Evolutionary conservation across 1,140 invertebrate species (phyloP).

Genomic region (Bombyx mori): DNA sequence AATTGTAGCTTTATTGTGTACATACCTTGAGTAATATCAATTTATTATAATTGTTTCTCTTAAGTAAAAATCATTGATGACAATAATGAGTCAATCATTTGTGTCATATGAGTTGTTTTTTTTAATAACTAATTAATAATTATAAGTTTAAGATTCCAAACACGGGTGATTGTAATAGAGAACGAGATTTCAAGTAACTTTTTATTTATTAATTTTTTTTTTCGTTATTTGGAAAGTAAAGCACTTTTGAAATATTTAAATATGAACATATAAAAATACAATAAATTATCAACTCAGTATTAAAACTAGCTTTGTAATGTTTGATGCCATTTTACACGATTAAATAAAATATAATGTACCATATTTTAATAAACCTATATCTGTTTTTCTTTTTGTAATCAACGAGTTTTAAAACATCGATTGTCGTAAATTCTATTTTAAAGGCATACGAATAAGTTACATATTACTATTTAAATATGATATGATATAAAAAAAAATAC

Average conservation of each 20-base stretch:
- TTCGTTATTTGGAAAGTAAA: not conserved
- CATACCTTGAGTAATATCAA: slow-evolving; percentile 23
- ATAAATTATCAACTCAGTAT: slow-evolving; percentile 47
- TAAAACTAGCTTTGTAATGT: slow-evolving; percentile 51
- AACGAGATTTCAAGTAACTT: not conserved
- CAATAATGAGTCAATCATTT: slow-evolving; percentile 39
- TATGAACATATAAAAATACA: slow-evolving; percentile 6
- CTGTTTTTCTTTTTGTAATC: too few species aligned
- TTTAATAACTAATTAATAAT: slow-evolving; percentile 23
- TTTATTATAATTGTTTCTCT: slow-evolving; percentile 15
- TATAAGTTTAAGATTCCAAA: slow-evolving; percentile 16
- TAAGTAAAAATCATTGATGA: slow-evolving; percentile 29
- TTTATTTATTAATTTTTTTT: not conserved
- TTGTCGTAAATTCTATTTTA: too few species aligned
- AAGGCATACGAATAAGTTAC: too few species aligned
- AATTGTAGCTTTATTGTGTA: slow-evolving; percentile 24
- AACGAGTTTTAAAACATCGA: too few species aligned
- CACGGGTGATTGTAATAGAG: slow-evolving; percentile 24
- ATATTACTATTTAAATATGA: too few species aligned
- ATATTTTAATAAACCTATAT: too few species aligned
- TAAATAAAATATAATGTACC: slow-evolving; percentile 3
- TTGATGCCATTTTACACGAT: slow-evolving; percentile 48
- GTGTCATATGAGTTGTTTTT: slow-evolving; percentile 36
- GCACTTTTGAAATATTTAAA: slow-evolving; percentile 1
- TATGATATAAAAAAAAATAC: too few species aligned